Evolutionary conservation across 2,113 vertebrate genomes (phyloP).

Genomic region (Pica pica): DNA sequence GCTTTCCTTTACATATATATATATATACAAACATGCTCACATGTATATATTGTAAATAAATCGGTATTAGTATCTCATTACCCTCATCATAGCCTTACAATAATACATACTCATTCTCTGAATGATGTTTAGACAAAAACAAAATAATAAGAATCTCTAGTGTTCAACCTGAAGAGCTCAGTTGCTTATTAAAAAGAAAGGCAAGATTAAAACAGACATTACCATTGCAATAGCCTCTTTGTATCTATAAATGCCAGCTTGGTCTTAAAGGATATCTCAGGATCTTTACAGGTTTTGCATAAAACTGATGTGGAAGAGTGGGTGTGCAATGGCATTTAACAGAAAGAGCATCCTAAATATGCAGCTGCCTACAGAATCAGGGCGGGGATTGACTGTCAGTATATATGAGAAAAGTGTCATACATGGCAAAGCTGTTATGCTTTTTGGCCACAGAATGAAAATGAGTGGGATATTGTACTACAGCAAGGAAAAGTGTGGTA

Average conservation of each 20-base stretch:
- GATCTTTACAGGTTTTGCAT: not conserved
- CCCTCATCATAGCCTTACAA: not conserved
- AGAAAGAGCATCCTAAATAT: not conserved
- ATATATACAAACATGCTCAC: not conserved
- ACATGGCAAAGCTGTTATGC: not conserved
- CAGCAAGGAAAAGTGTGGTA: not conserved
- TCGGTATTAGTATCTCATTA: not conserved
- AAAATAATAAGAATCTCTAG: not conserved
- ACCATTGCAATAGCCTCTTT: not conserved
- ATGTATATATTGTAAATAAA: not conserved
- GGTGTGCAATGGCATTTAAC: conserved; percentile 14
- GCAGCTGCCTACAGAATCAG: not conserved
- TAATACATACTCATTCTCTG: not conserved
- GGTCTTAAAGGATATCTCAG: conserved; percentile 38
- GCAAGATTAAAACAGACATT: not conserved
- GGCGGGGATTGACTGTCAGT: not conserved
- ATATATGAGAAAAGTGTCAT: conserved; percentile 23
- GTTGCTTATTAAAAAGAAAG: not conserved
- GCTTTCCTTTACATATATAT: not conserved
- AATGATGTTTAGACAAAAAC: not conserved
- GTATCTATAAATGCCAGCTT: not conserved
- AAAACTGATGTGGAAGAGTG: not conserved
- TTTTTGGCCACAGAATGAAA: not conserved
- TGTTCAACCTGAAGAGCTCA: not conserved
- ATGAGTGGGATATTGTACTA: not conserved